Conservation (phyloP, 2,797 vertebrate species). For the Heterohyrax brucei region DNA sequence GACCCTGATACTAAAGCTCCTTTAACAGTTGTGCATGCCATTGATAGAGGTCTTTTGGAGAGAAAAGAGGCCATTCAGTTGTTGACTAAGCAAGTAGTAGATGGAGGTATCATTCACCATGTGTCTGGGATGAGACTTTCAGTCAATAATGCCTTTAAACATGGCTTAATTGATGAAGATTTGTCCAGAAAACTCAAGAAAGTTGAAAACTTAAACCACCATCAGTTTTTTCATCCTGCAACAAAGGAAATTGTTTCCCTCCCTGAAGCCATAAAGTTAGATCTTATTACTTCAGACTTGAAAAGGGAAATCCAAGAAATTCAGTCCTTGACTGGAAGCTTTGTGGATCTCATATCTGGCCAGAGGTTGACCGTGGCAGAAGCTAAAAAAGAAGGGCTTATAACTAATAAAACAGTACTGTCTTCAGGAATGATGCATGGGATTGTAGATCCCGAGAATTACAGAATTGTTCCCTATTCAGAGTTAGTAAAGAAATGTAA, state of each 20-base stretch:
- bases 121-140: constrained; percentile 95
- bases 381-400: constrained; percentile 91
- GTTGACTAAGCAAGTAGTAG: constrained; percentile 94
- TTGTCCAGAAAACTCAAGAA: constrained; percentile 91
- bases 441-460: constrained; percentile 93
- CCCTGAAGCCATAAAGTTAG: constrained; percentile 81
- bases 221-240: constrained; percentile 85
- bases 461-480: constrained; percentile 93
- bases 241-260: constrained; percentile 87
- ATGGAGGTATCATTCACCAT: constrained; percentile 96
- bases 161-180: constrained; percentile 92
- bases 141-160: constrained; percentile 92
- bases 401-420: constrained; percentile 90
- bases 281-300: constrained; percentile 84
- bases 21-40: constrained; percentile 92
- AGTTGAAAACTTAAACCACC: constrained; percentile 87
- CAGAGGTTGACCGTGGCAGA: constrained; percentile 91
- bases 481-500: constrained; percentile 95
- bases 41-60: constrained; percentile 92
- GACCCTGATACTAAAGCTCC: constrained; percentile 93
- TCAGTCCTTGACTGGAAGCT: constrained; percentile 88
- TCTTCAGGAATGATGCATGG: constrained; percentile 90
- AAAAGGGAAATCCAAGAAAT: constrained; percentile 89
- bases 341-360: constrained; percentile 90
- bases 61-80: constrained; percentile 91